phyloP scores from a whole-genome alignment of 2,113 vertebrate species.

The Bettongia penicillata region DNA sequence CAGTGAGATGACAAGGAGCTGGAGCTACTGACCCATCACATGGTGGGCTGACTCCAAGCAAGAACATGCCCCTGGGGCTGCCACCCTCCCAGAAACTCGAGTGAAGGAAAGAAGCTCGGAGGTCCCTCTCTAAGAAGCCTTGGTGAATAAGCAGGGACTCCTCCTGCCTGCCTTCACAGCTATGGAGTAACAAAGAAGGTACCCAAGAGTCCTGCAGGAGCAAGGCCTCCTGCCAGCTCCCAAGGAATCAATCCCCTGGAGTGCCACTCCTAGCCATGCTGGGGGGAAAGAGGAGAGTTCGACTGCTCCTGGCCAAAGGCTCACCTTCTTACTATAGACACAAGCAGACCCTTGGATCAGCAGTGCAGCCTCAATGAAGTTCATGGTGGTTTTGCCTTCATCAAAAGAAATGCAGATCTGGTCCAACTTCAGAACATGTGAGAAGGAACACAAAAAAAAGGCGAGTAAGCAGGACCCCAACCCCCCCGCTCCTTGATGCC shows the following conservation, averaged over 20 bases:
- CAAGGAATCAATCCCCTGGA: too few species aligned
- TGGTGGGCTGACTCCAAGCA: not conserved
- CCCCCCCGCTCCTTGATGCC: not conserved
- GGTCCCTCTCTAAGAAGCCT: not conserved
- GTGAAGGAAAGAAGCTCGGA: not conserved
- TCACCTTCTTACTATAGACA: constrained; percentile 96
- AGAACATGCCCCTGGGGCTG: not conserved
- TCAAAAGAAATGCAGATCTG: constrained; percentile 96
- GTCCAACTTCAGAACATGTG: constrained; percentile 87
- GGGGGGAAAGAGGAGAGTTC: too few species aligned
- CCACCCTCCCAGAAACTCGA: not conserved
- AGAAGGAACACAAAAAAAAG: rapidly evolving
- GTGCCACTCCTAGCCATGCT: not conserved
- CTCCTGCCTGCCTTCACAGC: too few species aligned
- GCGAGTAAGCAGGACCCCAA: not conserved
- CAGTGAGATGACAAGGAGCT: not conserved
- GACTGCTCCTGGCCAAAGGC: not conserved
- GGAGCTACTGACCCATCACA: not conserved
- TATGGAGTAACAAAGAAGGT: not conserved
- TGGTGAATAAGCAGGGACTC: not conserved
- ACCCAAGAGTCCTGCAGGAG: not conserved
- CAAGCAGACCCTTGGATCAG: constrained; percentile 95
- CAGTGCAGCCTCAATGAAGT: constrained; percentile 94
- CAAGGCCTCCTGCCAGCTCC: not conserved
- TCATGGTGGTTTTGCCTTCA: constrained; percentile 91